Evolutionary conservation across 30 jellyfish, hydroid and myxozoan genomes (phyloP).

Genomic region (Pseudorhiza aurosa): DNA sequence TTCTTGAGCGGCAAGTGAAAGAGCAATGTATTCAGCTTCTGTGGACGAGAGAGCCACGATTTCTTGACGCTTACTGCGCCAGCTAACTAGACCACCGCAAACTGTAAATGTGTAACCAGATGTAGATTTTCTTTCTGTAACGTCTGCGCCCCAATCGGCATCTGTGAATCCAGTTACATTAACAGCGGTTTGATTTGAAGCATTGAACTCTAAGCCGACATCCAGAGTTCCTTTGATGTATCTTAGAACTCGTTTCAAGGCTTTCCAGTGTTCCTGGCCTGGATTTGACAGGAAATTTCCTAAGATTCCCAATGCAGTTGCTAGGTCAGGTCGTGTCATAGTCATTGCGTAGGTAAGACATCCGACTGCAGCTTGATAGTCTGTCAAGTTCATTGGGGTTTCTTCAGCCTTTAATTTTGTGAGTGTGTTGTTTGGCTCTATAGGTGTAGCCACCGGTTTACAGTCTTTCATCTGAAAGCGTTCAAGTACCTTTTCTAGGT

Average conservation of each 20-base stretch:
- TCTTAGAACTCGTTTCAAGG: conserved; percentile 36
- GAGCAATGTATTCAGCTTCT: conserved; percentile 20
- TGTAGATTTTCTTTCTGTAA: conserved; percentile 21
- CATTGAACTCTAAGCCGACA: conserved; percentile 15
- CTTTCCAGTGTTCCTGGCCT: conserved; percentile 54
- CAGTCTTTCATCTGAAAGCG: conserved; percentile 46
- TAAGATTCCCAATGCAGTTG: conserved; percentile 48
- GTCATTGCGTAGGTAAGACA: conserved; percentile 40
- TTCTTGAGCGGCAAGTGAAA: background rate
- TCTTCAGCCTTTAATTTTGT: conserved; percentile 3
- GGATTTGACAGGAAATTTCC: conserved; percentile 48
- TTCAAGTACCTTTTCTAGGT: conserved; percentile 39
- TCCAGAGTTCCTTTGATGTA: conserved; percentile 56
- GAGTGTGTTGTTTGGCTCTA: conserved; percentile 9
- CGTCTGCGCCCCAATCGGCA: conserved; percentile 63
- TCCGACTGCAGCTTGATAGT: conserved; percentile 29
- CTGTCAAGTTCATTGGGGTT: conserved; percentile 8
- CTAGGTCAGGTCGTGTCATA: conserved; percentile 49
- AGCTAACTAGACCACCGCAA: conserved; percentile 16
- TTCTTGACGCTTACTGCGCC: conserved; percentile 37
- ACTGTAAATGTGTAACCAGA: conserved; percentile 47
- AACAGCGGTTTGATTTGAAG: background rate
- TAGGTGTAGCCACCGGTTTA: conserved; percentile 48
- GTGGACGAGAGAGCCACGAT: conserved; percentile 54
- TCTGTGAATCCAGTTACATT: conserved; percentile 28